Percentiles rank a stretch among this genome's conserved stretches.
phyloP scores from a whole-genome alignment of 2,888 invertebrate species.

The Plutella xylostella region DNA sequence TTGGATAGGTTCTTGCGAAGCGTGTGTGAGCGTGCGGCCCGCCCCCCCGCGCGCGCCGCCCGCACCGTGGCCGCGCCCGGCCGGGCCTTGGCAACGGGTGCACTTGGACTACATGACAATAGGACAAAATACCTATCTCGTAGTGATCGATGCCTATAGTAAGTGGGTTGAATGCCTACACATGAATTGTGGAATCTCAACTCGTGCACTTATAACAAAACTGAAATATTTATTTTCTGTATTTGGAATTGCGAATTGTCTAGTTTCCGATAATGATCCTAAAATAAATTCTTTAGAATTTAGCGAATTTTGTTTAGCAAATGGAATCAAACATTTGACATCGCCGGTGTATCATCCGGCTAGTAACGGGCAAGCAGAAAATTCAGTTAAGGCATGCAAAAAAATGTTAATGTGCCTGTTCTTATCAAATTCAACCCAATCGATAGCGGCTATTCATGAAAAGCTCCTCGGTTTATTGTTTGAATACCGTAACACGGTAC shows the following conservation, averaged over 20 bases:
- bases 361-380: no score
- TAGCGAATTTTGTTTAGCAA: neutral
- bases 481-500: neutral
- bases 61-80: neutral
- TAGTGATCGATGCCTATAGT: neutral
- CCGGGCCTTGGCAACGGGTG: neutral
- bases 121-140: neutral
- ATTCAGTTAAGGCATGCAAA: no score
- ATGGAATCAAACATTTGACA: neutral
- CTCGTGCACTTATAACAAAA: neutral
- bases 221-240: neutral
- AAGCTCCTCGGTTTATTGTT: neutral
- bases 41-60: conserved; percentile 6
- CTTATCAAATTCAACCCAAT: neutral
- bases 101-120: conserved; percentile 9
- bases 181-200: neutral
- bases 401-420: neutral
- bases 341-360: conserved; percentile 1
- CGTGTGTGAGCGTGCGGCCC: neutral
- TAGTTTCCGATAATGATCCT: neutral
- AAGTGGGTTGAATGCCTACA: conserved; percentile 4
- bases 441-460: neutral
- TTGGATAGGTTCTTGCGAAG: neutral
- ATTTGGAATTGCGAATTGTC: neutral
- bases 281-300: neutral